Evolutionary conservation across 30 jellyfish, hydroid and myxozoan genomes (phyloP), one percentile per base, ranked within the genome.

Genomic region (Catostylus mosaicus): DNA sequence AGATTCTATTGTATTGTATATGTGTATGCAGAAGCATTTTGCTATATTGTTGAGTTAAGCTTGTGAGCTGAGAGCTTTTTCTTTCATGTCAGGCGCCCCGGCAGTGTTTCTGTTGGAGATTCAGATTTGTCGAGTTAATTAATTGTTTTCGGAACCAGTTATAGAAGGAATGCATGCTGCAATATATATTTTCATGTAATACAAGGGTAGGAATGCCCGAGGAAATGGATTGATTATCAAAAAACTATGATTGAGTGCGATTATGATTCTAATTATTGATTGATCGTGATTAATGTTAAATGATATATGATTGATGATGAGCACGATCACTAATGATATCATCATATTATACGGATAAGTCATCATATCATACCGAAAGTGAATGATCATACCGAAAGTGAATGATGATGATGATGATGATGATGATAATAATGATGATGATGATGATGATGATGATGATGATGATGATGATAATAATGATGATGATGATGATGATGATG

Each of bases 361-460:
- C n/a, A n/a, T n/a, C n/a, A n/a, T n/a, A n/a, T n/a, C n/a, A n/a
- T n/a, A n/a, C n/a, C n/a, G n/a, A n/a, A n/a, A n/a, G n/a, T n/a
- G n/a, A n/a, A n/a, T 48, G 63, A 48, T 48, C 27, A 48, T 48
- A 16, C 14, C 20, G 63, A 48, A 9, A 16, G 20, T 48, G 63
- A 36, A 10, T 66, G 78, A 66, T 14, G 80, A 68, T 68, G 80
- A 68, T 68, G 80, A 68, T 68, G 80, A 68, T 68, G 80, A 68
- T 68, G 80, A 68, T 68, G 80, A 68, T 68, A 69, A 68, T 68
- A 69, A 68, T 68, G 80, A 68, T 68, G 80, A 68, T 68, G 80
- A 68, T 68, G 80, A 68, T 68, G 80, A 68, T 68, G 80, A 68
- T 68, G 80, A 68, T 68, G 80, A 68, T 68, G 80, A 0, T 68